A percentile compares a stretch with the other conserved stretches of the same genome.
Evolutionary conservation across 1,140 invertebrate genomes (phyloP).

Genomic region (Acromyrmex charruanus): DNA sequence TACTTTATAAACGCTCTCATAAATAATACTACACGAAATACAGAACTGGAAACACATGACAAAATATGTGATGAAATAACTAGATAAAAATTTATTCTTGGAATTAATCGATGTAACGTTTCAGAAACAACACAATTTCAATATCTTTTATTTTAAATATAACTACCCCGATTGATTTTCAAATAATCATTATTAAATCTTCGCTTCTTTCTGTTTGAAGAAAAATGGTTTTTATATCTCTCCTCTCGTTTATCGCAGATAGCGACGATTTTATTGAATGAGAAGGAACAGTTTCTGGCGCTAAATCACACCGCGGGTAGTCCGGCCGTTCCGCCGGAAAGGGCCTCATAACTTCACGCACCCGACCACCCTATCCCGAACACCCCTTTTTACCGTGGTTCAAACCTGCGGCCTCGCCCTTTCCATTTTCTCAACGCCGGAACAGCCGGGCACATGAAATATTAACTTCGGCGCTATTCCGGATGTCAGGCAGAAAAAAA

Average conservation of each 20-base stretch:
- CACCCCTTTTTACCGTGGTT: constrained; percentile 70
- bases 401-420: constrained; percentile 74
- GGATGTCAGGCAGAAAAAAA: constrained; percentile 65
- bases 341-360: constrained; percentile 80
- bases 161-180: not conserved
- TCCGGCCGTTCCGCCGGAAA: constrained; percentile 78
- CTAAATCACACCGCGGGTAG: constrained; percentile 81
- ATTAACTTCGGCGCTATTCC: constrained; percentile 77
- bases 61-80: not conserved
- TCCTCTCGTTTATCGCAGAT: constrained; percentile 45
- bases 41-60: not conserved
- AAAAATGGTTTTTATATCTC: not conserved
- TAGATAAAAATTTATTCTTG: not conserved
- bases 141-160: not conserved
- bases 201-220: constrained; percentile 20
- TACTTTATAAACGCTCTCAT: not conserved
- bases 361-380: constrained; percentile 63
- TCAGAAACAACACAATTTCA: not conserved
- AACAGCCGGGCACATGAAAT: constrained; percentile 79
- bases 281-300: constrained; percentile 76
- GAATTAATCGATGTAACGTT: not conserved
- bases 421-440: constrained; percentile 81
- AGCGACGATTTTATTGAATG: constrained; percentile 79
- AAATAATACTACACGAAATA: not conserved
- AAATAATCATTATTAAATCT: constrained; percentile 8